phyloP scores from a whole-genome alignment of 1,140 invertebrate species.

The Drosophila lini region DNA sequence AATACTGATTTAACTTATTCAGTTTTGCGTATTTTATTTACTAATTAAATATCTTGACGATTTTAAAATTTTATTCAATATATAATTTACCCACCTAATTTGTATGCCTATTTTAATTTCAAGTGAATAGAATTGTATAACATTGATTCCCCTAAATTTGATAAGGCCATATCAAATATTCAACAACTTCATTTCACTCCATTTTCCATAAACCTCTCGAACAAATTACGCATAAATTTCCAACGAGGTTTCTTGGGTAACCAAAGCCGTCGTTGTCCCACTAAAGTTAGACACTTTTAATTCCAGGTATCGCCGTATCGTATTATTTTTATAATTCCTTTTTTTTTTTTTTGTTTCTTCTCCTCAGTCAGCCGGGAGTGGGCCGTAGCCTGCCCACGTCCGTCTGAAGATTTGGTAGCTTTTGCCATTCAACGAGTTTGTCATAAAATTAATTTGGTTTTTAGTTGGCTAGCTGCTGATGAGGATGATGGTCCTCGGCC shows the following conservation, averaged over 20 bases:
- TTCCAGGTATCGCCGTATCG: constrained; percentile 44
- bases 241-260: constrained; percentile 14
- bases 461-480: constrained; percentile 47
- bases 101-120: background rate
- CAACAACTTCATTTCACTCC: constrained; percentile 36
- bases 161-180: constrained; percentile 14
- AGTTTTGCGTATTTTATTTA: background rate
- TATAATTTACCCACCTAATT: background rate
- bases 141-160: background rate
- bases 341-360: constrained; percentile 13
- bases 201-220: constrained; percentile 19
- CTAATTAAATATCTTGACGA: too few species aligned
- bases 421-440: constrained; percentile 72
- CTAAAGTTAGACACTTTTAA: constrained; percentile 45
- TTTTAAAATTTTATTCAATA: too few species aligned
- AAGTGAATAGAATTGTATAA: background rate
- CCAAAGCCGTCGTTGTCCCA: constrained; percentile 28
- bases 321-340: constrained; percentile 48
- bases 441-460: constrained; percentile 78
- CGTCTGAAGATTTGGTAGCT: constrained; percentile 54
- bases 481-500: constrained; percentile 26
- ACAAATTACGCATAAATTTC: constrained; percentile 43
- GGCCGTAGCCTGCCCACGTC: constrained; percentile 27
- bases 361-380: constrained; percentile 21
- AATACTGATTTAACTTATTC: background rate